These are phyloP conservation scores for Apostichopus leukothele DNA, from an alignment of 53 echinoderm and acorn worm genomes.

Conservation along the genomic window DNA sequence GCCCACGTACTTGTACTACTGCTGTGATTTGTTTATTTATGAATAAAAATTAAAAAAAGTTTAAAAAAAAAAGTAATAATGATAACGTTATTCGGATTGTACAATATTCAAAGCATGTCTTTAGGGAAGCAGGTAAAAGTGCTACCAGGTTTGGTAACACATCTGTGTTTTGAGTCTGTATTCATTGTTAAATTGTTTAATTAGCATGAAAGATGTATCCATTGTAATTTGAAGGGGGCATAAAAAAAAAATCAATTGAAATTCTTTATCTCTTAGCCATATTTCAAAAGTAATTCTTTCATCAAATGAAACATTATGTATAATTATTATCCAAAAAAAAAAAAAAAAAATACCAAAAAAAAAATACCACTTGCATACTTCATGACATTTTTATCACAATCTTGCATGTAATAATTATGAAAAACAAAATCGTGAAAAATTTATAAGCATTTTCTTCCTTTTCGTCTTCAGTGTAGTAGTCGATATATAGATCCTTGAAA, in stretches of 20 bases:
- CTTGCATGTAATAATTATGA: conserved; percentile 25
- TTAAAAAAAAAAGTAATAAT: background rate
- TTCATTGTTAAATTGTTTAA: no score
- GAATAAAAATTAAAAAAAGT: background rate
- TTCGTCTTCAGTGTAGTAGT: background rate
- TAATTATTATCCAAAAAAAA: background rate
- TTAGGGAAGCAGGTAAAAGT: background rate
- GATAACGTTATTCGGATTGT: background rate
- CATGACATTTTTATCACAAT: conserved; percentile 30
- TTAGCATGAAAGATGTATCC: background rate
- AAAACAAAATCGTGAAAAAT: no score
- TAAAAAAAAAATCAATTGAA: background rate
- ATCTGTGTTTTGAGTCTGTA: background rate
- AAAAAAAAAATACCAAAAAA: background rate
- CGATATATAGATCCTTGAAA: background rate
- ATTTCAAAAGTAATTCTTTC: conserved; percentile 27
- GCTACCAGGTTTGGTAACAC: background rate
- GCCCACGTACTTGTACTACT: background rate
- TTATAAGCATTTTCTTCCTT: conserved; percentile 21
- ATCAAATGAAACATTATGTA: background rate
- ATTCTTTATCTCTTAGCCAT: background rate
- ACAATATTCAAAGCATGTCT: conserved; percentile 24
- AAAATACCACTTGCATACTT: conserved; percentile 16
- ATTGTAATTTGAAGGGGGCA: background rate
- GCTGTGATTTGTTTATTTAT: conserved; percentile 31